These are phyloP conservation scores for Pseudopleuronectes americanus DNA, from an alignment of 2,797 vertebrate species.

Conservation along the genomic window DNA sequence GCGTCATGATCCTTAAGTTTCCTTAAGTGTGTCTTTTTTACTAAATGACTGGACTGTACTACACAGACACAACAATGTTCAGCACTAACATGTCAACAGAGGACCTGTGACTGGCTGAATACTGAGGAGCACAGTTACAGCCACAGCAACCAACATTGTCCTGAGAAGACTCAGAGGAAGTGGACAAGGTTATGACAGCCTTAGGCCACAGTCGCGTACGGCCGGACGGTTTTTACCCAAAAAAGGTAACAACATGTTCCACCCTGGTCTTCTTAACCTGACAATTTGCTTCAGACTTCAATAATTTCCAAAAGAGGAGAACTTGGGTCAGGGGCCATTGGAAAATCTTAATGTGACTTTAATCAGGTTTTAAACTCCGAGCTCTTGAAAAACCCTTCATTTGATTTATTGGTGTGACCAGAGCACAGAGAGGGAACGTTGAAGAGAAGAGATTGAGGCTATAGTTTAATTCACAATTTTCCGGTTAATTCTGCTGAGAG, in stretches of 20 bases:
- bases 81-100: background rate
- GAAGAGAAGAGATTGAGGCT: slow-evolving; percentile 11
- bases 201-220: slow-evolving; percentile 9
- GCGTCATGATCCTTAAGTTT: too few species aligned
- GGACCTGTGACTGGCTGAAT: slow-evolving; percentile 11
- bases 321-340: slow-evolving; percentile 21
- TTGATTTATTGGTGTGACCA: slow-evolving; percentile 61
- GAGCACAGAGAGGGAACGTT: slow-evolving; percentile 29
- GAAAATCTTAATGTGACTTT: slow-evolving; percentile 54
- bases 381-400: slow-evolving; percentile 36
- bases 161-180: slow-evolving; percentile 5
- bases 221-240: slow-evolving; percentile 52
- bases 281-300: slow-evolving; percentile 52
- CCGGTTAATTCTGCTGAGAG: slow-evolving; percentile 59
- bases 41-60: background rate
- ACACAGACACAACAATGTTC: background rate
- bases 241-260: slow-evolving; percentile 58
- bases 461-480: slow-evolving; percentile 65
- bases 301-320: slow-evolving; percentile 65
- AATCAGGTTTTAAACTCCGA: slow-evolving; percentile 63
- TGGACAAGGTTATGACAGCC: slow-evolving; percentile 15
- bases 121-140: background rate
- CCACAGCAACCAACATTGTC: background rate
- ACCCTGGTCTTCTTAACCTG: slow-evolving; percentile 44
- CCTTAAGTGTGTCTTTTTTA: too few species aligned